phyloP scores from a whole-genome alignment of 2,113 vertebrate species.

The Sceloporus undulatus region DNA sequence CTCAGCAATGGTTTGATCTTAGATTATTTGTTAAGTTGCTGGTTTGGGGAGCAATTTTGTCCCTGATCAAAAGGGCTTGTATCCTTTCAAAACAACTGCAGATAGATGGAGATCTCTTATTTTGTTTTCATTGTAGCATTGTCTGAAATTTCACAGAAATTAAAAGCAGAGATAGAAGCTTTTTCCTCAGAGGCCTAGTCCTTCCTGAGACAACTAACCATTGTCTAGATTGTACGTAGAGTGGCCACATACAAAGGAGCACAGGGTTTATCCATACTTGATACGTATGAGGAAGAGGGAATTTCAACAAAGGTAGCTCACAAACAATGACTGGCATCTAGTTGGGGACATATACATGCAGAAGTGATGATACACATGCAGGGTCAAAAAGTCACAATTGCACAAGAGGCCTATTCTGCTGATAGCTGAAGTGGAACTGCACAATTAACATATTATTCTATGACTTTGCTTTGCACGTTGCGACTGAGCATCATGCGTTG shows the following conservation, averaged over 20 bases:
- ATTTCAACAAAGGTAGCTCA: neutral
- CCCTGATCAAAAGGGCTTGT: slow-evolving; percentile 13
- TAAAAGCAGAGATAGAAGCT: neutral
- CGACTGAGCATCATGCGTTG: no score
- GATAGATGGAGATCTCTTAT: neutral
- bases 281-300: neutral
- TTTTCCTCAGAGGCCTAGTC: neutral
- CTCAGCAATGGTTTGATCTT: neutral
- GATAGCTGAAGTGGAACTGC: no score
- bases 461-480: no score
- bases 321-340: neutral
- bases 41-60: slow-evolving; percentile 18
- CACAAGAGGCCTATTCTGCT: no score
- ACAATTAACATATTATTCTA: no score
- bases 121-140: neutral
- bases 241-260: neutral
- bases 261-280: neutral
- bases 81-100: neutral
- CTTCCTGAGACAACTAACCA: neutral
- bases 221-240: neutral
- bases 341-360: no score
- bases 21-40: slow-evolving; percentile 3
- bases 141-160: slow-evolving; percentile 11
- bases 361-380: no score
- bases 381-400: no score